These are phyloP conservation scores for Triops longicaudatus DNA, from an alignment of 1,140 invertebrate species.

Conservation along the genomic window DNA sequence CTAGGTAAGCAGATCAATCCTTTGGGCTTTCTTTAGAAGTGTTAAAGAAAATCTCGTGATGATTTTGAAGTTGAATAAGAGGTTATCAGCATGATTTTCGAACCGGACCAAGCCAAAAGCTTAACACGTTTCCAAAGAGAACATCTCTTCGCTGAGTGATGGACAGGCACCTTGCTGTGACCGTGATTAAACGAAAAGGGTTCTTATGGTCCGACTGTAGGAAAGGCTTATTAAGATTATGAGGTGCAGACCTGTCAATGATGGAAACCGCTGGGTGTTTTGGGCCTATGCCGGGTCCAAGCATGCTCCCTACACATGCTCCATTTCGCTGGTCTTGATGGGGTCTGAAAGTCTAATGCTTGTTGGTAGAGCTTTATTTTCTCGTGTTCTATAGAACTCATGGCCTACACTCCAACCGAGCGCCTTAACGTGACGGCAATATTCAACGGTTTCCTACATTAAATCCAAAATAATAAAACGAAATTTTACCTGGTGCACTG, in stretches of 20 bases:
- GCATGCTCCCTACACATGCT: not conserved
- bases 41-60: not conserved
- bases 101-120: too few species aligned
- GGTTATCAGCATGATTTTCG: not conserved
- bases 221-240: not conserved
- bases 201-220: not conserved
- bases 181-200: conserved; percentile 6
- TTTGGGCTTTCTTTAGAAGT: too few species aligned
- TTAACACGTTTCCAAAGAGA: not conserved
- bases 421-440: too few species aligned
- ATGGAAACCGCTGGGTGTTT: not conserved
- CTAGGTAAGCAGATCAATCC: too few species aligned
- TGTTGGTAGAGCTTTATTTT: not conserved
- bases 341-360: not conserved
- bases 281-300: not conserved
- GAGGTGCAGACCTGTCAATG: not conserved
- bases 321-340: not conserved
- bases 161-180: not conserved
- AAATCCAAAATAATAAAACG: too few species aligned
- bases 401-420: too few species aligned
- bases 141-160: not conserved
- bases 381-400: too few species aligned
- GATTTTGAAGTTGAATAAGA: conserved; percentile 9
- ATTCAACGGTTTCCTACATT: too few species aligned
- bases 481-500: too few species aligned